Conservation (phyloP, 2,888 invertebrate genomes). For the Lottia gigantea region DNA sequence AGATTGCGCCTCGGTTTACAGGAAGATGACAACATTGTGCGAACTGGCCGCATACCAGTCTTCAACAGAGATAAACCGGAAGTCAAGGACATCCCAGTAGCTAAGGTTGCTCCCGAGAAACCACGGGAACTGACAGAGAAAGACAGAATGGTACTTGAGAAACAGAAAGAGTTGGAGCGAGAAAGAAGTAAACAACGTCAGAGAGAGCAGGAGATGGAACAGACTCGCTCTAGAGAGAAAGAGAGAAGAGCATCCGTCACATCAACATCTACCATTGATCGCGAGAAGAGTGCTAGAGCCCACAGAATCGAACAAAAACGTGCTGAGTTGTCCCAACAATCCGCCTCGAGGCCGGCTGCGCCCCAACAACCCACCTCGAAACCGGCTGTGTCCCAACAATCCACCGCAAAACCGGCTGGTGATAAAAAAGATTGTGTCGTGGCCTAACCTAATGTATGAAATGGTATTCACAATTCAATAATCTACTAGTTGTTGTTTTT, state of each 20-base stretch:
- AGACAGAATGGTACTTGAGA: conserved; percentile 4
- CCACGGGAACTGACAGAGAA: conserved; percentile 1
- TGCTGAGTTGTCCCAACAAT: neutral
- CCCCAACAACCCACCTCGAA: neutral
- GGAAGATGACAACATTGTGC: neutral
- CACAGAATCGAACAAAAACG: neutral
- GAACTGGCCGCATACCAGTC: neutral
- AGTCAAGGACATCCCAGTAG: neutral
- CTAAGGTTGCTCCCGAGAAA: neutral
- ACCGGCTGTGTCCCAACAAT: neutral
- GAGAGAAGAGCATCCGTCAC: neutral
- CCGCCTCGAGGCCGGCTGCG: neutral
- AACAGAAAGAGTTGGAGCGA: conserved; percentile 1
- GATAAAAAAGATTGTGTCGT: neutral
- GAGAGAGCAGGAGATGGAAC: conserved; percentile 1
- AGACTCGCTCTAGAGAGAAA: conserved; percentile 5
- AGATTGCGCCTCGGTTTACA: neutral
- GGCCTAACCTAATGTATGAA: neutral
- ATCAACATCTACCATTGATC: neutral
- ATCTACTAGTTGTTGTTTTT: too few relatives aligned
- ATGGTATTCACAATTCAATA: neutral
- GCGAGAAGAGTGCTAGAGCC: neutral
- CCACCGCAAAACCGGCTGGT: neutral
- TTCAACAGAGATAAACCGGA: neutral
- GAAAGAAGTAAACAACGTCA: neutral